Conservation (phyloP, 2,888 invertebrate genomes). For the Vandiemenella viatica region DNA sequence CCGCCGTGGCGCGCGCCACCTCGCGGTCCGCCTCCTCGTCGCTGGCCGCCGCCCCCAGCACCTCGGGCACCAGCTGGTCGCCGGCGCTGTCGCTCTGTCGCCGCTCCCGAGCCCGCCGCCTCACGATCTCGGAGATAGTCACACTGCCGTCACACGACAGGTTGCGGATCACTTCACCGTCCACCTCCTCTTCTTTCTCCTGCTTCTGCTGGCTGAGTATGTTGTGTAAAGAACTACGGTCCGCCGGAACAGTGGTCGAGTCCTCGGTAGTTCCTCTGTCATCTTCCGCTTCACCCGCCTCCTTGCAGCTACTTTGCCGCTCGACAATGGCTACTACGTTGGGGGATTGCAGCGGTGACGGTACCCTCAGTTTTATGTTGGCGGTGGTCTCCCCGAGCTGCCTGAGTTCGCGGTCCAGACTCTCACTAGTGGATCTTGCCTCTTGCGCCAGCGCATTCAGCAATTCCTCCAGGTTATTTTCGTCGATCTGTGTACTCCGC, state of each 20-base stretch:
- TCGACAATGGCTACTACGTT: no score
- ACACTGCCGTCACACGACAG: not conserved
- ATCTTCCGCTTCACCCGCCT: conserved; percentile 22
- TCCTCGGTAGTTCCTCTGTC: conserved; percentile 22
- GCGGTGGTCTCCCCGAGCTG: conserved; percentile 21
- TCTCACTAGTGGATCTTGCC: conserved; percentile 58
- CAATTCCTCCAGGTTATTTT: conserved; percentile 49
- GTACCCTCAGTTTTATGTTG: no score
- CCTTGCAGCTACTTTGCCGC: conserved; percentile 13
- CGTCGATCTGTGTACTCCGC: conserved; percentile 23
- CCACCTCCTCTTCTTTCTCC: not conserved
- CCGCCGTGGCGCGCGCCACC: not conserved
- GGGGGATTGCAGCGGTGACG: no score
- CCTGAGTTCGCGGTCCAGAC: conserved; percentile 34
- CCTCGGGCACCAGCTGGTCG: not conserved
- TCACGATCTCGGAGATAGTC: conserved; percentile 1
- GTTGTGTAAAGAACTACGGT: no score
- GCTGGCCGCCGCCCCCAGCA: not conserved
- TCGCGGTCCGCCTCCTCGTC: conserved; percentile 4
- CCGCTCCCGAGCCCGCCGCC: not conserved
- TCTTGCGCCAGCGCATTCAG: conserved; percentile 58
- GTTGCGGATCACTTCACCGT: not conserved
- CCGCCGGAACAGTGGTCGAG: not conserved
- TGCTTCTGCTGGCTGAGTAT: no score
- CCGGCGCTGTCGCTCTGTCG: not conserved